Percentiles rank a stretch among this genome's conserved stretches.
These are phyloP conservation scores for Heliocidaris erythrogramma DNA, from an alignment of 35 echinoderm and acorn worm species.

Conservation along the genomic window DNA sequence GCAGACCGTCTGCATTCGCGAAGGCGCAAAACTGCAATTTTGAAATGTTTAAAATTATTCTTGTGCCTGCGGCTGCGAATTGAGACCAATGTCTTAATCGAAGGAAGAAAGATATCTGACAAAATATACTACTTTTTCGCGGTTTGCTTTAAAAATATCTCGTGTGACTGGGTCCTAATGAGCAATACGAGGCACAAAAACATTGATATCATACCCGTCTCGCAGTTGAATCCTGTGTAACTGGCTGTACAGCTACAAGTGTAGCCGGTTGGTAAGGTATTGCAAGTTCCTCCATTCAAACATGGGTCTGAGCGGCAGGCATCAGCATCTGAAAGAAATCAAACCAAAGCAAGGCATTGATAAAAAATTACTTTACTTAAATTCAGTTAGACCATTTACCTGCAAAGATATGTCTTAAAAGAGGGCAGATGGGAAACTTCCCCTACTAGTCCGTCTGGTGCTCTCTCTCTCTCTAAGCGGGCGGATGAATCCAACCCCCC, in stretches of 20 bases:
- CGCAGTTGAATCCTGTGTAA: neutral
- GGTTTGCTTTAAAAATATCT: too few species aligned
- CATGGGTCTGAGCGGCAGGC: neutral
- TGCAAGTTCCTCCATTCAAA: slow-evolving; percentile 19
- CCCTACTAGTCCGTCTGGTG: neutral
- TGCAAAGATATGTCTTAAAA: neutral
- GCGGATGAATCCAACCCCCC: too few species aligned
- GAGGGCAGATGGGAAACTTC: neutral
- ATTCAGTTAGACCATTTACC: neutral
- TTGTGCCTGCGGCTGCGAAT: too few species aligned
- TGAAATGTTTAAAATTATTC: too few species aligned
- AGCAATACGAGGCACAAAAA: neutral
- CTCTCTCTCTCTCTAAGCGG: too few species aligned
- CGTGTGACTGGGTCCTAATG: neutral
- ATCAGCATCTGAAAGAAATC: neutral
- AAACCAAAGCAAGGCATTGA: neutral
- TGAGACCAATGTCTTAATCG: too few species aligned
- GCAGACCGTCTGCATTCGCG: too few species aligned
- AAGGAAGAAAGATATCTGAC: too few species aligned
- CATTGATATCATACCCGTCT: neutral
- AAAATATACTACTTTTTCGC: too few species aligned
- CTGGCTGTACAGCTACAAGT: neutral
- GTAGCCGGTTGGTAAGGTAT: neutral
- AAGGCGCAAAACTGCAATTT: too few species aligned
- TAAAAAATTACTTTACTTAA: neutral